phyloP scores from a whole-genome alignment of 2,797 vertebrate genomes.

The Hoplostethus atlanticus region DNA sequence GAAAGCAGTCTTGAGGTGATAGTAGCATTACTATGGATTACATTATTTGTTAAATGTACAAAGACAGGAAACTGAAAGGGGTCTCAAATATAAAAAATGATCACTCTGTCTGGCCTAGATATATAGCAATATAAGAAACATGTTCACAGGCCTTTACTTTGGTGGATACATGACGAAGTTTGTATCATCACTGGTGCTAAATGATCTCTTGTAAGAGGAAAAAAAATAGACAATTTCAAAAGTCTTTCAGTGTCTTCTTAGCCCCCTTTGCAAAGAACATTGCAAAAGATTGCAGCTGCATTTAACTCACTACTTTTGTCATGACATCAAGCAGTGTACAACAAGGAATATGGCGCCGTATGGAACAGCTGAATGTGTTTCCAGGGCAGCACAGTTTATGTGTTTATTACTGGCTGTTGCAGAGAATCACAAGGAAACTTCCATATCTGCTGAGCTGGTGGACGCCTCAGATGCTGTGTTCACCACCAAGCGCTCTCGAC shows the following conservation, averaged over 20 bases:
- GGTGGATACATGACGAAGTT: constrained; percentile 14
- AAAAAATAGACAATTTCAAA: constrained; percentile 16
- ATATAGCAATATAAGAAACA: constrained; percentile 15
- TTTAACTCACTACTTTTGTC: not conserved
- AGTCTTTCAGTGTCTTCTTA: constrained; percentile 9
- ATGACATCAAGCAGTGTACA: not conserved
- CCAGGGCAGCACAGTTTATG: constrained; percentile 33
- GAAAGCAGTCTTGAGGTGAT: constrained; percentile 19
- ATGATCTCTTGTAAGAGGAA: not conserved
- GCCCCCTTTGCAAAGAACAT: not conserved
- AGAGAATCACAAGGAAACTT: constrained; percentile 76
- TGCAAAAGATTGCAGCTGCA: constrained; percentile 1
- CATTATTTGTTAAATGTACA: constrained; percentile 36
- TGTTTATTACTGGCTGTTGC: constrained; percentile 16
- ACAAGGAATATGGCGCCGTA: constrained; percentile 8
- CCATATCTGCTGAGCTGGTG: constrained; percentile 85
- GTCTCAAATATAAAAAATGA: not conserved
- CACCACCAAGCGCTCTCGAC: constrained; percentile 87
- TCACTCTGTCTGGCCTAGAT: not conserved
- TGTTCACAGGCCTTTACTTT: not conserved
- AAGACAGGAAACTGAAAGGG: constrained; percentile 15
- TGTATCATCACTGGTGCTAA: not conserved
- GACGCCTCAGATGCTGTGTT: constrained; percentile 73
- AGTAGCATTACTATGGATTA: not conserved
- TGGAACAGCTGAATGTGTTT: constrained; percentile 6